These are phyloP conservation scores for Heliconius eleuchia DNA, from an alignment of 1,140 invertebrate genomes.

Conservation along the genomic window DNA sequence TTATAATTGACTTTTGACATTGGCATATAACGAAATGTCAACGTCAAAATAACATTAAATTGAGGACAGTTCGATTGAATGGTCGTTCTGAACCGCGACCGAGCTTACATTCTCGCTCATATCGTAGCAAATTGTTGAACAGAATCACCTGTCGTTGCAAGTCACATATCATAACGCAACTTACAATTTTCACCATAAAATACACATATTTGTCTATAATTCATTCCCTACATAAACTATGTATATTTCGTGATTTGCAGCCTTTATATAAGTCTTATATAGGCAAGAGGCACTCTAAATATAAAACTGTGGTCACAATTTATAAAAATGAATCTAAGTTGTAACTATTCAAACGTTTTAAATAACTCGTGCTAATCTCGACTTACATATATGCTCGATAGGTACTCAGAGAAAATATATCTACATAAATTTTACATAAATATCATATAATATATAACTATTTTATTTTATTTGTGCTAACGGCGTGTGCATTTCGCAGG, in stretches of 20 bases:
- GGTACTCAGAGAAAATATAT: conserved; percentile 62
- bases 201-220: conserved; percentile 71
- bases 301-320: conserved; percentile 82
- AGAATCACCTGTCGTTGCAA: conserved; percentile 45
- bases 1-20: background rate
- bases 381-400: conserved; percentile 63
- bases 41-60: background rate
- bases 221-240: conserved; percentile 79
- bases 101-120: conserved; percentile 8
- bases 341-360: conserved; percentile 67
- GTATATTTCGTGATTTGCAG: conserved; percentile 82
- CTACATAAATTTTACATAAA: conserved; percentile 64
- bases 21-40: background rate
- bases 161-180: conserved; percentile 80
- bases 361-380: conserved; percentile 69
- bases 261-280: conserved; percentile 82
- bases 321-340: conserved; percentile 76
- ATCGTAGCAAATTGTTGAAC: conserved; percentile 28
- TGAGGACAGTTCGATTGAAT: background rate
- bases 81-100: conserved; percentile 2
- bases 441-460: conserved; percentile 53
- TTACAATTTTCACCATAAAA: conserved; percentile 81
- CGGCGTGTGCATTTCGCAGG: conserved; percentile 66
- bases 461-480: conserved; percentile 70
- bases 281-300: conserved; percentile 83